Evolutionary conservation across 1,140 invertebrate species (phyloP).

Genomic region (Aphidius gifuensis): DNA sequence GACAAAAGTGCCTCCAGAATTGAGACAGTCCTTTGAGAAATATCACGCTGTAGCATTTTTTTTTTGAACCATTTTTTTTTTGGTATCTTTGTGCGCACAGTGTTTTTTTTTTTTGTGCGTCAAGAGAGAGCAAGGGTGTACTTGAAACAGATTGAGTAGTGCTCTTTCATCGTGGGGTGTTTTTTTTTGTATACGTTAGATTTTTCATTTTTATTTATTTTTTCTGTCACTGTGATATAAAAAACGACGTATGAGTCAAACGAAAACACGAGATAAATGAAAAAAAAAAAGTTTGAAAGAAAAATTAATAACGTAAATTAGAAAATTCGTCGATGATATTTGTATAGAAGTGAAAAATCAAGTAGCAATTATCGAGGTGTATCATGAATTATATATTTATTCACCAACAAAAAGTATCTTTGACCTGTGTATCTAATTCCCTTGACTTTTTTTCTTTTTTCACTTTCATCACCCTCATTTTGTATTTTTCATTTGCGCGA

Average conservation of each 20-base stretch:
- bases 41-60: background rate
- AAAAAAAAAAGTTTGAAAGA: background rate
- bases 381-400: conserved; percentile 18
- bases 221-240: background rate
- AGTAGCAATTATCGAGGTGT: conserved; percentile 19
- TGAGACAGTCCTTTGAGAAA: conserved; percentile 6
- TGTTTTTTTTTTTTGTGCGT: conserved; percentile 22
- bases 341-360: background rate
- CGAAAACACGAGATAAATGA: too few species aligned
- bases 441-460: too few species aligned
- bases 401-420: background rate
- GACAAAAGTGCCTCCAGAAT: background rate
- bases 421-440: conserved; percentile 6
- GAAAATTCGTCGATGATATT: background rate
- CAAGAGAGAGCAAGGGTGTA: conserved; percentile 15
- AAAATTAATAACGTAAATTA: background rate
- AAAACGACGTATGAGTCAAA: background rate
- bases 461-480: background rate
- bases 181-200: background rate
- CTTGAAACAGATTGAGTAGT: conserved; percentile 24
- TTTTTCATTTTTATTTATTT: conserved; percentile 6
- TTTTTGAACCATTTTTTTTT: too few species aligned
- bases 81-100: too few species aligned
- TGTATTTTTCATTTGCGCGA: background rate
- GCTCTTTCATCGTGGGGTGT: conserved; percentile 16